Evolutionary conservation across 2,113 vertebrate species (phyloP), one percentile per base, ranked within the genome.

Genomic region (Smithornis capensis): DNA sequence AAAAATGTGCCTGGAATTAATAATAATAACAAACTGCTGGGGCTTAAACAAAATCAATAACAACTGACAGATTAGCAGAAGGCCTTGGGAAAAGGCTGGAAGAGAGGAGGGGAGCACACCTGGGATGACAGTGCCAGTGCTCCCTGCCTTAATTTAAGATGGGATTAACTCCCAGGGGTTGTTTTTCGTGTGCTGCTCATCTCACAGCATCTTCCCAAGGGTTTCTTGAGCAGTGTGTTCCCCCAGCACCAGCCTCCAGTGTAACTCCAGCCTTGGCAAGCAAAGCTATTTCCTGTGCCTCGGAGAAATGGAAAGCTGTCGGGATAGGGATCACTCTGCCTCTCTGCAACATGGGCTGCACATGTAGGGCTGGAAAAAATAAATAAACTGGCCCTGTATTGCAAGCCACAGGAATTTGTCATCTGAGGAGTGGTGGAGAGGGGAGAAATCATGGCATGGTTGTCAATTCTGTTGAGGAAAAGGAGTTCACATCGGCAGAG

Each of bases 361-460:
- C 94, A 69, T 94, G 95, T 59, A 79, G 69, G 49, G 19, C 87
- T 57, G 80, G 53, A 21, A 70, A 94, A 84, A 77, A 89, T 19
- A 93, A 92, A 95, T 22, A 90, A 91, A 93, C 80, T 55, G 89
- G 76, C 77, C 80, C 57, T 10, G 7, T 45, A 12, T 19, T 79
- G 83, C 83, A 89, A 90, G 67, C 95, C 89, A 14, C 95, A 96
- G 92, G 95, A 96, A 96, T 97, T 31, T 87, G 59, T 89, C 95
- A 91, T 71, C 57, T 33, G 83, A 93, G 90, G 59, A 88, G 69
- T 5, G 4, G 35, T 59, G 80, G 37, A 70, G 65, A 95, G 69
- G 59, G 81, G 42, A 91, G 89, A 94, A 92, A 93, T 91, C 86
- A 16, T 40, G 3, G 6, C 10, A 21, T 9, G 86, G 83, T 77